Evolutionary conservation across 64 coral and sea anemone genomes (phyloP).

Genomic region (Pachyseris speciosa): DNA sequence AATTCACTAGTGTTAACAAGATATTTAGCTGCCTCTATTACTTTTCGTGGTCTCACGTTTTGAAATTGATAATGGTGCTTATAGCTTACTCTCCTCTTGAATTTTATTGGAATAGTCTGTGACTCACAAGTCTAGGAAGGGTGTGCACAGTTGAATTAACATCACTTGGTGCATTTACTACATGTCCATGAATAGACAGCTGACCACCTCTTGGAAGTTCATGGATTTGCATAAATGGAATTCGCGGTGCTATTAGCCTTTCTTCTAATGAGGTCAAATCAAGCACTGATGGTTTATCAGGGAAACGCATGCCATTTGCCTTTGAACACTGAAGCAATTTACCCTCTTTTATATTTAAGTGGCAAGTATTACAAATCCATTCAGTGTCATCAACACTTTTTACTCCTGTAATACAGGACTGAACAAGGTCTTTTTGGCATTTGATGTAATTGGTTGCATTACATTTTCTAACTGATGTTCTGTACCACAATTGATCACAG

Average conservation of each 20-base stretch:
- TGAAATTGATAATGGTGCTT: constrained; percentile 68
- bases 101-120: constrained; percentile 67
- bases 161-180: constrained; percentile 69
- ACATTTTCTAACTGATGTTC: constrained; percentile 69
- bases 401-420: constrained; percentile 54
- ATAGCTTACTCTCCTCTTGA: constrained; percentile 39
- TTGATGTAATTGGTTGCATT: constrained; percentile 32
- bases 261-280: constrained; percentile 50
- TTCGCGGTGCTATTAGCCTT: constrained; percentile 44
- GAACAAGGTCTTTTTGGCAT: constrained; percentile 50
- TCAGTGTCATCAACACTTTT: constrained; percentile 54
- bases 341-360: constrained; percentile 49
- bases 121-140: constrained; percentile 44
- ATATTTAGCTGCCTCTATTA: constrained; percentile 43
- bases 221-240: constrained; percentile 36
- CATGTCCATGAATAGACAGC: constrained; percentile 48
- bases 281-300: constrained; percentile 24
- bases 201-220: too few relatives aligned
- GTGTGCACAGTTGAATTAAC: constrained; percentile 50
- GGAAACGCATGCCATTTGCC: constrained; percentile 45
- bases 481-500: constrained; percentile 84
- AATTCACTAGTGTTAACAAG: constrained; percentile 41
- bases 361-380: constrained; percentile 75
- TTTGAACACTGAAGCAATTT: constrained; percentile 44
- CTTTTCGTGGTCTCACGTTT: constrained; percentile 47